Evolutionary conservation across 2,888 invertebrate species (phyloP), one percentile per base, ranked within the genome.

Genomic region (Phanerotoma sp.): DNA sequence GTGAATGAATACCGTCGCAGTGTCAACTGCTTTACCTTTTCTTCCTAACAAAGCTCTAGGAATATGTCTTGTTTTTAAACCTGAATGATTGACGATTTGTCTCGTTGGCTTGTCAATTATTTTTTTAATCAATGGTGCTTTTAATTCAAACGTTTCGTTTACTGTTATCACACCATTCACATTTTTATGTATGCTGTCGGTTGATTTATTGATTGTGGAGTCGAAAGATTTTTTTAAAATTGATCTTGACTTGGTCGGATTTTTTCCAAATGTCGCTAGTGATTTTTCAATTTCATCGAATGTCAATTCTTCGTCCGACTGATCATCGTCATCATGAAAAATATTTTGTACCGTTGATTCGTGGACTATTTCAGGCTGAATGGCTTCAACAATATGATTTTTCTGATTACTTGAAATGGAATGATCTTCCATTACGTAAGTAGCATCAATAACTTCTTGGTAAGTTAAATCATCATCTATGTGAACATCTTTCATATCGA

Each of bases 321-420:
- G 65, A 20, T 74, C 71, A n/a, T 63, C 71, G 11, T 63, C 67
- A 21, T 71, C 70, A 11, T 69, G 67, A 5, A 77, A 57, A 25
- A 77, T 70, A 51, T 71, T 69, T 57, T 77, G 74, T 22, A 76
- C 77, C 11, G 77, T 77, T 10, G 75, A 74, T 40, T 71, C 68
- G 42, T 74, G 69, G 16, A 74, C 41, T 18, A 73, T 48, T 58
- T 74, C 75, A 25, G 51, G 61, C 6, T 70, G 67, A 30, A 16
- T 30, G 15, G 5, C 13, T 9, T 21, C 6, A 35, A 35, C 2
- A 9, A 1, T 30, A 13, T 28, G n/a, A 22, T 25, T 38, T 5
- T 32, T 13, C 5, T 33, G 18, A 45, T 40, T 15, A 33, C 30
- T 16, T 45, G 18, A 7, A 10, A 11, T 18, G 10, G 9, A 5